Base-by-base conservation (phyloP, 2,113 vertebrate genomes). In the Thinocorus orbignyianus region DNA sequence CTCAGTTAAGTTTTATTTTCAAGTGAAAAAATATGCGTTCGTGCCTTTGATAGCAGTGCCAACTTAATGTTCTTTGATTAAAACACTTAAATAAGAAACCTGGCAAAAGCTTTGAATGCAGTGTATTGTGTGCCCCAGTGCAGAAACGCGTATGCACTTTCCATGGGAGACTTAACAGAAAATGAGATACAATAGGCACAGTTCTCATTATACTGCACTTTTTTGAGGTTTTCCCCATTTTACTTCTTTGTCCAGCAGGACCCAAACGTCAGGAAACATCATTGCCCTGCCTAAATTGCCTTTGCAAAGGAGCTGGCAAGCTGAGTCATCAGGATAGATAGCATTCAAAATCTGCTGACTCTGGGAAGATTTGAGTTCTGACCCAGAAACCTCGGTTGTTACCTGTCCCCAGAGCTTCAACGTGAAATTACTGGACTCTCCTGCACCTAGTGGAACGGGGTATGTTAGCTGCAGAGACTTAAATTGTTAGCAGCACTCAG, bases 321-420 rank as follows among this genome's bases (percentile, higher is more conserved):
- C 70, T 94, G 80, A 86, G 74, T 84, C 68, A 93, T 88, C 52
- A 74, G 58, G 79, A 91, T 68, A 92, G 62, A 66, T 88, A 97
- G 78, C 93, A 89, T 69, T 97, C 7, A 60, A 88, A 93, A 94
- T 92, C 92, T 97, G 95, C 87, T 97, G 94, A 88, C 90, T 97
- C 92, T 82, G 80, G 64, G 86, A 95, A 97, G 94, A 81, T 92
- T 94, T 94, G 93, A 72, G 87, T 97, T 86, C 90, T 97, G 87
- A 72, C 71, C 69, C 71, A 96, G 95, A 95, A 94, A 94, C 58
- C 82, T 96, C 93, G 82, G 68, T 41, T 96, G 37, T 92, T 90
- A 92, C 41, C n/a, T 92, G 37, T 90, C 51, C 64, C 71, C 86
- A 95, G 92, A 93, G 61, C 77, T 93, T 94, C 95, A 81, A 7